phyloP scores from a whole-genome alignment of 2,888 invertebrate genomes.

The Plebejus argus region DNA sequence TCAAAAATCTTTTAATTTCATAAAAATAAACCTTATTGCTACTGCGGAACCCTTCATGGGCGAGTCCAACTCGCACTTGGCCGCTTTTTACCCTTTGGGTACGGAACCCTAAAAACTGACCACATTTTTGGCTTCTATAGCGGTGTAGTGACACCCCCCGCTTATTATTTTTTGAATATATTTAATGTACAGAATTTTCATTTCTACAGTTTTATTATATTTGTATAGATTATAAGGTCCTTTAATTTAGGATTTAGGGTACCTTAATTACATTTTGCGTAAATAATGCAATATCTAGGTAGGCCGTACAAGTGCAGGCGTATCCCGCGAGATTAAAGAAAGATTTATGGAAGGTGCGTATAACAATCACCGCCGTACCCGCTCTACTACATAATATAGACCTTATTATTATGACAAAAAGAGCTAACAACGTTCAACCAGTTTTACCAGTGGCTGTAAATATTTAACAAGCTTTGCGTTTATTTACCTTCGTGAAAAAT shows the following conservation, averaged over 20 bases:
- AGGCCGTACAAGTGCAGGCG: slow-evolving; percentile 17
- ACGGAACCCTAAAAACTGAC: too few species aligned
- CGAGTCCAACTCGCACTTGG: too few species aligned
- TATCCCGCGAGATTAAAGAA: background rate
- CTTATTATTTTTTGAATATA: too few species aligned
- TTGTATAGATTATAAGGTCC: too few species aligned
- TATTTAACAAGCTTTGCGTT: slow-evolving; percentile 16
- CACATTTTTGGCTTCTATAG: too few species aligned
- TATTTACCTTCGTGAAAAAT: slow-evolving; percentile 4
- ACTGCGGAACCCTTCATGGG: too few species aligned
- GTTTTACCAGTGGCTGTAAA: background rate
- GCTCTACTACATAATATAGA: background rate
- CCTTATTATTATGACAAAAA: background rate
- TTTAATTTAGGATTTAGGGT: background rate
- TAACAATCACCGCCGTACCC: background rate
- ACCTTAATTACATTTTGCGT: background rate
- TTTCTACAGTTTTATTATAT: too few species aligned
- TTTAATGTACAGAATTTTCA: too few species aligned
- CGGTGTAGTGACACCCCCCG: too few species aligned
- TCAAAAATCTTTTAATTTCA: too few species aligned
- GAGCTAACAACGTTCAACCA: background rate
- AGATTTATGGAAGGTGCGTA: slow-evolving; percentile 19
- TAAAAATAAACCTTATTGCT: too few species aligned
- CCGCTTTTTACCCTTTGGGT: too few species aligned
- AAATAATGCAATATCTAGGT: slow-evolving; percentile 15